Base-by-base conservation (phyloP, 1,140 invertebrate genomes). In the Lordiphosa stackelbergi region DNA sequence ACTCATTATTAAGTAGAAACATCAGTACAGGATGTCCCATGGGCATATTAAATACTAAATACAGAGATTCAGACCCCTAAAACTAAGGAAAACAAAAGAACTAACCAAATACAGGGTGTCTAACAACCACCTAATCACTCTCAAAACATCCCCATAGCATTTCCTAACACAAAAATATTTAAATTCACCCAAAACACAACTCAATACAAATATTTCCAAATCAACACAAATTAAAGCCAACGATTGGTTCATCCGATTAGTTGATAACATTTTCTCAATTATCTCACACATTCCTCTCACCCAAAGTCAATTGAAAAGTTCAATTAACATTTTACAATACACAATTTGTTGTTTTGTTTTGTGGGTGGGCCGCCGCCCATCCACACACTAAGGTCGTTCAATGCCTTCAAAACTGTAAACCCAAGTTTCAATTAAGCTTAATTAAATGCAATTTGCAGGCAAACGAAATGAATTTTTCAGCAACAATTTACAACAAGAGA, bases 371-470 rank as follows among this genome's bases (percentile, higher is more conserved):
- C 8, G 16, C 16, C 16, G 16, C 10, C 12, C 8, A 12, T 4
- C 2, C 24, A 1, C 24, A 28, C 24, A 28, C 24, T 28, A 28
- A 31, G 28, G 28, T 31, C 28, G 6, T 31, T 31, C 52, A 78
- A 36, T 55, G 19, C n/a, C 74, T 66, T 34, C 46, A 36, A 45
- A 79, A 78, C 74, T 79, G 74, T 66, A 11, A 24, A 69, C 47
- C 46, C 16, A 45, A 63, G 58, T 55, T 69, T 75, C 72, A 79
- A 79, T 79, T 83, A 75, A 40, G 56, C 59, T 83, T 79, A 79
- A 79, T 79, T 83, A 79, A 79, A 54, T 72, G 63, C 62, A 79
- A 75, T 75, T 79, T 74, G 66, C 56, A 49, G 52, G 36, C 34
- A 31, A 55, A 55, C 53, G 56, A 47, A 53, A 49, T 42, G 42